These are phyloP conservation scores for Hydropotes inermis DNA, from an alignment of 2,113 vertebrate species.

Conservation along the genomic window DNA sequence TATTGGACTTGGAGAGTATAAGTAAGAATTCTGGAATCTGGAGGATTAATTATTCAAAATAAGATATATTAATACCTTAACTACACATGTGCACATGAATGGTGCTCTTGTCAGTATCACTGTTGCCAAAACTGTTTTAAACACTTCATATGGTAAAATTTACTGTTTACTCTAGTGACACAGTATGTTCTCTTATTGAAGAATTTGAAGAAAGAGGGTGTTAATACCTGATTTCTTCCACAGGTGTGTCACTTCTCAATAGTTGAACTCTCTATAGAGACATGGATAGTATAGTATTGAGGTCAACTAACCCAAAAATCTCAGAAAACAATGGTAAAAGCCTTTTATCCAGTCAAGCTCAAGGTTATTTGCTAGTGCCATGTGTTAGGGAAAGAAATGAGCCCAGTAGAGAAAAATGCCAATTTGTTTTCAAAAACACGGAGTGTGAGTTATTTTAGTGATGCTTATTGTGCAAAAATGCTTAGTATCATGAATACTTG, in stretches of 20 bases:
- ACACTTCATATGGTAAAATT: background rate
- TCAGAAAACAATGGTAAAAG: background rate
- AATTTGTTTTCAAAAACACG: conserved; percentile 33
- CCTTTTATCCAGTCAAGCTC: background rate
- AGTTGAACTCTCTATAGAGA: background rate
- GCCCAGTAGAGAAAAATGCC: background rate
- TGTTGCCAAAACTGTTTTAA: background rate
- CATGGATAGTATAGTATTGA: too few relatives aligned
- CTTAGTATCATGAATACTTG: conserved; percentile 57
- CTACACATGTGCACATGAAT: background rate
- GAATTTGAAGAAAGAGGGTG: background rate
- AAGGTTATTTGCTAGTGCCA: background rate
- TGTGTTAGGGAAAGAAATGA: background rate
- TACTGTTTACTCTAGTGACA: background rate
- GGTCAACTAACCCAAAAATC: background rate
- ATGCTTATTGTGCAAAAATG: conserved; percentile 42
- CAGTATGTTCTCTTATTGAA: background rate
- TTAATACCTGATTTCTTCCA: background rate
- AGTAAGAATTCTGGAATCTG: background rate
- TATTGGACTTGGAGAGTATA: background rate
- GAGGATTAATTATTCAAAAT: background rate
- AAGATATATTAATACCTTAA: background rate
- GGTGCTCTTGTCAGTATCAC: background rate
- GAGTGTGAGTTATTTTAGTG: conserved; percentile 51
- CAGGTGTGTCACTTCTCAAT: background rate